Conservation (phyloP, 2,888 invertebrate species). For the Pandemis corylana region DNA sequence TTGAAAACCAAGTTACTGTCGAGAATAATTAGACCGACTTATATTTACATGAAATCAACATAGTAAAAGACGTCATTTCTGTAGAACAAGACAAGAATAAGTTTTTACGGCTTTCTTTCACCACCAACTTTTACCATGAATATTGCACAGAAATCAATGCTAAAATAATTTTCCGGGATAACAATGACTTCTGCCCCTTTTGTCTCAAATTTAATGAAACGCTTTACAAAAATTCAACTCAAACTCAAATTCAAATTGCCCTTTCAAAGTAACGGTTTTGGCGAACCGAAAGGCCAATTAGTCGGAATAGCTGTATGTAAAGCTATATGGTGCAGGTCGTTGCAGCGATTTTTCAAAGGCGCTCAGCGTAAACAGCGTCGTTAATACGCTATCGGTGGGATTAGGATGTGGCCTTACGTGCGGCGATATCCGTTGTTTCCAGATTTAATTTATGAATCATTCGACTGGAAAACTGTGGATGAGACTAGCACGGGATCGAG, state of each 20-base stretch:
- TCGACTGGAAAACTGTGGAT: no score
- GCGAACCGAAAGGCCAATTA: conserved; percentile 27
- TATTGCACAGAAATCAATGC: not conserved
- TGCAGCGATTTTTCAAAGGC: conserved; percentile 39
- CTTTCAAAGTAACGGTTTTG: conserved; percentile 9
- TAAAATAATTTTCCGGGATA: not conserved
- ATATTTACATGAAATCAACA: no score
- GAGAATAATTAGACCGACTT: no score
- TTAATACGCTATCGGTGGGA: conserved; percentile 36
- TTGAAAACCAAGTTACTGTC: no score
- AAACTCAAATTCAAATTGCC: not conserved
- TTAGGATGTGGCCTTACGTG: conserved; percentile 18
- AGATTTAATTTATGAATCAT: not conserved
- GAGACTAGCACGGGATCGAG: no score
- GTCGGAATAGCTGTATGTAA: conserved; percentile 1
- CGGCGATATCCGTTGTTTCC: not conserved
- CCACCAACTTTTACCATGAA: not conserved
- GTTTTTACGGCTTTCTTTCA: not conserved
- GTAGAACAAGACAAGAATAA: not conserved
- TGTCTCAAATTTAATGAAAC: not conserved
- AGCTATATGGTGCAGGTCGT: not conserved
- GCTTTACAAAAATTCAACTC: not conserved
- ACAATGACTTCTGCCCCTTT: not conserved
- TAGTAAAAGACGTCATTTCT: no score
- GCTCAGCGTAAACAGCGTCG: conserved; percentile 34